Base-by-base conservation (phyloP, 92 coral and sea anemone genomes). In the Metridium senile region DNA sequence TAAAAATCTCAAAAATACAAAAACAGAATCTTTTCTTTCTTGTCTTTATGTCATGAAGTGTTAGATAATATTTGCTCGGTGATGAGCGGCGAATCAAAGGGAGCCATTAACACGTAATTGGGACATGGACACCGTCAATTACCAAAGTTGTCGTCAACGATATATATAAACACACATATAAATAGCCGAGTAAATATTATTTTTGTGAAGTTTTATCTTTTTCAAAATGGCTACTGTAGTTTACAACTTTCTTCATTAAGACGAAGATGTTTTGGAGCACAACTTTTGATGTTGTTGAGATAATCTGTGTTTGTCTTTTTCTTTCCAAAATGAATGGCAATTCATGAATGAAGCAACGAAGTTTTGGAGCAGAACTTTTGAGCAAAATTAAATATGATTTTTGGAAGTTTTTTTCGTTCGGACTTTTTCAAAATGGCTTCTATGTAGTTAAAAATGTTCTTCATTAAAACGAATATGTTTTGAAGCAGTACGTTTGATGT, bases 61-160 rank as follows among this genome's bases (percentile, higher is more conserved):
- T 59, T 29, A 26, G 32, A 3, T 30, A 59, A 59, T 59, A 59
- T 59, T 59, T 22, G 66, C 22, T 10, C 11, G 7, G 66, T 59
- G 32, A 1, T 7, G 39, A 16, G 39, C 69, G 69, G 69, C 45
- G 43, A 11, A 31, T 63, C 69, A 63, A 63, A 63, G 45, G 28
- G 45, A 63, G 28, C 28, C 2, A 1, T 63, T 63, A 29, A 18
- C 11, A 30, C 45, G n/a, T 63, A 63, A 63, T 63, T 63, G 69
- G 33, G 3, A 26, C 31, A 11, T 63, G 9, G 45, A 63, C 69
- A 63, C 43, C 35, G 27, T 13, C 45, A 30, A 28, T 63, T 63
- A 4, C 45, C 27, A 63, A 63, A 63, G 28, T 63, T 21, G 69
- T 31, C 28, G 66, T 7, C 66, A 22, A 8, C 22, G 66, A 61